Evolutionary conservation across 2,888 invertebrate species (phyloP).

Genomic region (Iselma pallidipennis): DNA sequence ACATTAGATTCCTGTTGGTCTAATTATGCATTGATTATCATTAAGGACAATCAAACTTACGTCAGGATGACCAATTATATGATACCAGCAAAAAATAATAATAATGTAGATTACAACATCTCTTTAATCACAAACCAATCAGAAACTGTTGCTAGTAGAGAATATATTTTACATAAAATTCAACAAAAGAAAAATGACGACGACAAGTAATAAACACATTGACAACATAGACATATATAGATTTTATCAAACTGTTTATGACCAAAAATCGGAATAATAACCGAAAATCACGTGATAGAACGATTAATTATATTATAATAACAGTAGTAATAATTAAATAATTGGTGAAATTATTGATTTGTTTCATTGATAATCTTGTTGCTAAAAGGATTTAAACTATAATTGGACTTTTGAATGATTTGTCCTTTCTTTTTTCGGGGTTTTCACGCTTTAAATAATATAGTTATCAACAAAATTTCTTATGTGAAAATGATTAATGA

Average conservation of each 20-base stretch:
- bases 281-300: background rate
- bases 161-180: background rate
- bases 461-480: too few relatives aligned
- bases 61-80: background rate
- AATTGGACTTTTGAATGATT: too few relatives aligned
- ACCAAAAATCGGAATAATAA: background rate
- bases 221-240: too few relatives aligned
- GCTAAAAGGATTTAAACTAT: background rate
- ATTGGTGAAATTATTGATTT: background rate
- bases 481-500: background rate
- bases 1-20: too few relatives aligned
- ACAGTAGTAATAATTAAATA: background rate
- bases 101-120: background rate
- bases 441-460: too few relatives aligned
- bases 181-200: background rate
- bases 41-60: background rate
- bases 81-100: background rate
- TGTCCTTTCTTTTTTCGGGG: too few relatives aligned
- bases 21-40: too few relatives aligned
- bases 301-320: background rate
- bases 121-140: background rate
- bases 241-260: background rate
- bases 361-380: background rate
- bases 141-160: background rate
- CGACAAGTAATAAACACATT: too few relatives aligned